Base-by-base conservation (phyloP, 2,888 invertebrate genomes). In the Heliothis peltigera region DNA sequence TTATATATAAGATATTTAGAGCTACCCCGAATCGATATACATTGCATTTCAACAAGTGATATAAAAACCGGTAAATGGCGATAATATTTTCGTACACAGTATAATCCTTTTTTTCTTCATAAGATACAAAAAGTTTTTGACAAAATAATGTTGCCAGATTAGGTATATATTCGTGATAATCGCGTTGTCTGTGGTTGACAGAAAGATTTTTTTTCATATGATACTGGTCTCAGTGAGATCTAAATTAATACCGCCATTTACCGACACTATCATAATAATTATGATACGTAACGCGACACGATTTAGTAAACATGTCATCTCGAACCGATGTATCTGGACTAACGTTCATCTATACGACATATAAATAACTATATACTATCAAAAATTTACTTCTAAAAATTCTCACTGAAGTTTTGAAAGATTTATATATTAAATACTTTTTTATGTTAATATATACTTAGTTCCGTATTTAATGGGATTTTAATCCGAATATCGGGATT, bases 1-100 rank as follows among this genome's bases (percentile, higher is more conserved):
- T 55, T 61, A n/a, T 39, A 39, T 39, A 58, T 68, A 70, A 70
- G 63, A 67, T 66, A 71, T 66, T 64, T 56, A 71, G 56, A 77
- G 64, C 61, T 56, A 75, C 66, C 64, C 55, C 70, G 28, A 75
- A 76, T 70, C 63, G 63, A 69, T 61, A 63, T 60, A 73, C 55
- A 75, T 75, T 77, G 64, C 68, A 72, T 79, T 61, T 53, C 70
- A 79, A 79, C 77, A 70, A 79, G 77, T 79, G 75, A 65, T 67
- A 52, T 51, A 42, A 21, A 66, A 49, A 15, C 39, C 22, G 46
- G 10, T 39, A 7, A n/a, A n/a, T 35, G 49, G 58, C 64, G 61
- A 28, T 63, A 49, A 67, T 63, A 53, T 35, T 63, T 64, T 43
- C 55, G 53, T 4, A 3, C 28, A 10, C 4, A 17, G 8, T 2